phyloP scores from a whole-genome alignment of 2,888 invertebrate genomes.

The Sturmia bella region DNA sequence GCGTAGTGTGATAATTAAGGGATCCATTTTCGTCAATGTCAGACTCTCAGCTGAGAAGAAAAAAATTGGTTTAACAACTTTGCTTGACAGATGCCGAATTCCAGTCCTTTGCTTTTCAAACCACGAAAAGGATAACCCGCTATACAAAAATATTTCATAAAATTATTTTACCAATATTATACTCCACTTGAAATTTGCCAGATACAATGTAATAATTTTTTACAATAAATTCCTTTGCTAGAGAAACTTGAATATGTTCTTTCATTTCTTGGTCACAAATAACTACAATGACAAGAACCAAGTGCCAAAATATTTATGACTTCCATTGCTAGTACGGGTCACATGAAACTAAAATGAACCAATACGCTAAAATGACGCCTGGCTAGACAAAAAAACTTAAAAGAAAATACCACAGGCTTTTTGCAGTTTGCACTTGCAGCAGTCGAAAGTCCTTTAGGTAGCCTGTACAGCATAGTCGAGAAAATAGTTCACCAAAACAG shows the following conservation, averaged over 20 bases:
- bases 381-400: slow-evolving; percentile 55
- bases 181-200: too few species aligned
- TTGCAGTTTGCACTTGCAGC: neutral
- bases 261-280: slow-evolving; percentile 12
- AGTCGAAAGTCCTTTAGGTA: neutral
- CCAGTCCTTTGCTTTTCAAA: too few species aligned
- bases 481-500: slow-evolving; percentile 45
- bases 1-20: too few species aligned
- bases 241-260: neutral
- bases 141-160: too few species aligned
- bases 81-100: too few species aligned
- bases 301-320: slow-evolving; percentile 52
- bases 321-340: slow-evolving; percentile 47
- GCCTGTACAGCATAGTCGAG: slow-evolving; percentile 9
- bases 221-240: neutral
- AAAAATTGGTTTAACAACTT: too few species aligned
- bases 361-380: slow-evolving; percentile 50
- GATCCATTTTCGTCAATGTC: too few species aligned
- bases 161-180: too few species aligned
- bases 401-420: slow-evolving; percentile 20
- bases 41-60: too few species aligned
- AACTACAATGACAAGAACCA: slow-evolving; percentile 21
- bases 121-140: too few species aligned
- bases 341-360: slow-evolving; percentile 40
- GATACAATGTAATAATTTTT: neutral